phyloP scores from a whole-genome alignment of 2,888 invertebrate genomes.

The Elaeidobius kamerunicus region DNA sequence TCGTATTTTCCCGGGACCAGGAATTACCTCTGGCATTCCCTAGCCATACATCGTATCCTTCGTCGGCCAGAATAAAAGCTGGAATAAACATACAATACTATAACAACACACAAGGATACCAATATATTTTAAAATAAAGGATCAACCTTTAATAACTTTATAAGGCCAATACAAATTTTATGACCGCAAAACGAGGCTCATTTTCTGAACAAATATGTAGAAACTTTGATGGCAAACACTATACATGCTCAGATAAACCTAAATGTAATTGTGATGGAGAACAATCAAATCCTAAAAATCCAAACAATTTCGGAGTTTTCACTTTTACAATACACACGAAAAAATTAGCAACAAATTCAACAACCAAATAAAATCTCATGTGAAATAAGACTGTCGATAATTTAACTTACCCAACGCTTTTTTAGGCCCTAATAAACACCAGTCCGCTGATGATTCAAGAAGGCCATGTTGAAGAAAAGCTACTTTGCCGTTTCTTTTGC shows the following conservation, averaged over 20 bases:
- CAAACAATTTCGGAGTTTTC: too few relatives aligned
- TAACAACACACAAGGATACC: neutral
- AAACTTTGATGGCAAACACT: too few relatives aligned
- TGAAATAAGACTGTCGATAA: too few relatives aligned
- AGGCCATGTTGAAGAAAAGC: slow-evolving; percentile 56
- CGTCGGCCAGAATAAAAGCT: slow-evolving; percentile 39
- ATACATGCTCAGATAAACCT: too few relatives aligned
- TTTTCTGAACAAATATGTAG: too few relatives aligned
- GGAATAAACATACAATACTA: slow-evolving; percentile 14
- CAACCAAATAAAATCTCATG: too few relatives aligned
- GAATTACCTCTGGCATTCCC: slow-evolving; percentile 40
- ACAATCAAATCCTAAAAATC: too few relatives aligned
- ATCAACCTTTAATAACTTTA: neutral
- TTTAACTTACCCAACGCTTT: slow-evolving; percentile 49
- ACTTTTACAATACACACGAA: too few relatives aligned
- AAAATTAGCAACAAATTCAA: too few relatives aligned
- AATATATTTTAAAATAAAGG: neutral
- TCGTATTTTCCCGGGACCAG: slow-evolving; percentile 36
- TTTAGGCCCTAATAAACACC: slow-evolving; percentile 54
- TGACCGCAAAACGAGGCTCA: too few relatives aligned
- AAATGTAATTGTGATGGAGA: too few relatives aligned
- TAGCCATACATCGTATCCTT: slow-evolving; percentile 44
- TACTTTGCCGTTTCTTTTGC: slow-evolving; percentile 39
- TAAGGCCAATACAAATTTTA: too few relatives aligned
- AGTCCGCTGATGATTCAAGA: slow-evolving; percentile 53